Conservation (phyloP, 2,113 vertebrate species). For the Enhydra lutris region DNA sequence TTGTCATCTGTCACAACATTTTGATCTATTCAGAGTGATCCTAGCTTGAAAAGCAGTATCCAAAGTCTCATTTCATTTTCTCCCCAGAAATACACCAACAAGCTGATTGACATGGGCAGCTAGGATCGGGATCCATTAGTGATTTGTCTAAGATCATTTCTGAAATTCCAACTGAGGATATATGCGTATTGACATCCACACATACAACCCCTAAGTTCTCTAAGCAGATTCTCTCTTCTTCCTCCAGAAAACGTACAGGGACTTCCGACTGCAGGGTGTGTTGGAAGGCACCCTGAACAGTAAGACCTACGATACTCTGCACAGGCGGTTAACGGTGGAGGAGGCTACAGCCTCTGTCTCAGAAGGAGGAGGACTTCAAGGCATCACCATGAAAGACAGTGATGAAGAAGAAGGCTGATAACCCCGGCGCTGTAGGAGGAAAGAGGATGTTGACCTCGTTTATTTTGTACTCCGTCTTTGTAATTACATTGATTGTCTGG, state of each 20-base stretch:
- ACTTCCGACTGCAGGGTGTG: slow-evolving; percentile 96
- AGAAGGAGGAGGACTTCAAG: slow-evolving; percentile 90
- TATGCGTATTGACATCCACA: neutral
- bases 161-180: neutral
- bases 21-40: neutral
- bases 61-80: neutral
- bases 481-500: slow-evolving; percentile 72
- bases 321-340: slow-evolving; percentile 92
- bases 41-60: neutral
- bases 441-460: neutral
- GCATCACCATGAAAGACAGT: slow-evolving; percentile 96
- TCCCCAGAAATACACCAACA: neutral
- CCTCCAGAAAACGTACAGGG: slow-evolving; percentile 93
- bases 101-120: neutral
- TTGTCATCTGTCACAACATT: slow-evolving; percentile 3
- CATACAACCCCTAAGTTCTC: neutral
- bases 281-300: slow-evolving; percentile 92
- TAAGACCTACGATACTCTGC: slow-evolving; percentile 93
- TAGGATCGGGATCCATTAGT: neutral
- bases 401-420: slow-evolving; percentile 93
- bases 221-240: slow-evolving; percentile 58
- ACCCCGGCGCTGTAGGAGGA: neutral
- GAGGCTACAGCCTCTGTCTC: slow-evolving; percentile 92
- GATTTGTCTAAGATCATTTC: neutral
- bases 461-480: slow-evolving; percentile 77